Evolutionary conservation across 2,797 vertebrate species (phyloP).

Genomic region (Morelia viridis): DNA sequence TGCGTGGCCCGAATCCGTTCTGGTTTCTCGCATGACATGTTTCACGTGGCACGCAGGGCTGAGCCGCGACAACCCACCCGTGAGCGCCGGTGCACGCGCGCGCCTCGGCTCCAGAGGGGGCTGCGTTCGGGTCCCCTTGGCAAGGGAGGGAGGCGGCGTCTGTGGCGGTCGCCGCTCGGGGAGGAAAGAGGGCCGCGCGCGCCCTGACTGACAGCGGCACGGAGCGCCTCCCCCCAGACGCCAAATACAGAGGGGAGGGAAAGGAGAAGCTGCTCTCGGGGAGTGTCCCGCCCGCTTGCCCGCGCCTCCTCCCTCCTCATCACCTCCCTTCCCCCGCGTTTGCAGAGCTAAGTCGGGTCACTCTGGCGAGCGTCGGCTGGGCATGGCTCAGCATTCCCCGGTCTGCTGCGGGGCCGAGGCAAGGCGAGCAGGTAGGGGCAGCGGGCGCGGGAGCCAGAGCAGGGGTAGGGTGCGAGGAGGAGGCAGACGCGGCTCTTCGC

Average conservation of each 20-base stretch:
- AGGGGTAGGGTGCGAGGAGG: background rate
- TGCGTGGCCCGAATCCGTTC: background rate
- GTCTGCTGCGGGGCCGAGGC: background rate
- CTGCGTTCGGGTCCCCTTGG: background rate
- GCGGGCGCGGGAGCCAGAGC: background rate
- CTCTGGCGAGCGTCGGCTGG: background rate
- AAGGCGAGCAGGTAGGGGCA: slow-evolving; percentile 17
- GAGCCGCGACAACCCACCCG: background rate
- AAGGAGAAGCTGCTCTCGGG: background rate
- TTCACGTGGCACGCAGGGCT: background rate
- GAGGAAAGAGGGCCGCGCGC: background rate
- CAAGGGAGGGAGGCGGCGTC: background rate
- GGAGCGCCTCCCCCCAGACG: background rate
- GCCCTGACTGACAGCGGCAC: background rate
- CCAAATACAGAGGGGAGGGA: background rate
- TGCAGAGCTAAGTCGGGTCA: background rate
- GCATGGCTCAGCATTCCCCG: slow-evolving; percentile 13
- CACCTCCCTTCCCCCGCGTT: background rate
- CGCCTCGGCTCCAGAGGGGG: background rate
- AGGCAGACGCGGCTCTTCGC: background rate
- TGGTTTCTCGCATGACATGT: background rate
- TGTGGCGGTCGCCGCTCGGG: background rate
- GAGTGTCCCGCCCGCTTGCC: slow-evolving; percentile 5
- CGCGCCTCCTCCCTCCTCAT: background rate
- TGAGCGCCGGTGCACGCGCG: background rate